These are phyloP conservation scores for Lymantria monacha DNA, from an alignment of 2,888 invertebrate genomes.

Conservation along the genomic window DNA sequence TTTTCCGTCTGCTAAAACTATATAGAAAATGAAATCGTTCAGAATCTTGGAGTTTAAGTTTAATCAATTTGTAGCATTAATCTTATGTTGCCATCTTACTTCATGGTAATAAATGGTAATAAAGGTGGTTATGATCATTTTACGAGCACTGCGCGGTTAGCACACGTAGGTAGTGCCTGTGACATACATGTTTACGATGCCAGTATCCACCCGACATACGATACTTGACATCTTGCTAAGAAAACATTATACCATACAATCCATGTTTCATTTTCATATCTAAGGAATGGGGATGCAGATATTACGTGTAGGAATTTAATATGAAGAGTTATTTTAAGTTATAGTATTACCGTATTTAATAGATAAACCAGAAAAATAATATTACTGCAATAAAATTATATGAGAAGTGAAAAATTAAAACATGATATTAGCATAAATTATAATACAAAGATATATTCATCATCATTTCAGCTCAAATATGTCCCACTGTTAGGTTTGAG, in stretches of 20 bases:
- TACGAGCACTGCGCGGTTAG: constrained; percentile 52
- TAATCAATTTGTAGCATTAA: constrained; percentile 39
- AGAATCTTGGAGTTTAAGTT: constrained; percentile 12
- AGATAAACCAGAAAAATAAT: too few relatives aligned
- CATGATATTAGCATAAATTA: too few relatives aligned
- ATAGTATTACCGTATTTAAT: too few relatives aligned
- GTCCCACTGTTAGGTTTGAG: too few relatives aligned
- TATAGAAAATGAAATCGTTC: too few relatives aligned
- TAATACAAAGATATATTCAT: too few relatives aligned
- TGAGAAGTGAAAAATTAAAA: too few relatives aligned
- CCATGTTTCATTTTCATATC: constrained; percentile 60
- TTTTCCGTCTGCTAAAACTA: too few relatives aligned
- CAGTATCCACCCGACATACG: constrained; percentile 63
- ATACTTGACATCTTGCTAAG: constrained; percentile 68
- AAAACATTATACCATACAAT: constrained; percentile 57
- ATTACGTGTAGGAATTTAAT: constrained; percentile 66
- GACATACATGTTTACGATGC: constrained; percentile 74
- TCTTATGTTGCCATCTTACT: constrained; percentile 36
- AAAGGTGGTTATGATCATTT: constrained; percentile 59
- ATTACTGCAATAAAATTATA: too few relatives aligned
- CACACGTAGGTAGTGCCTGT: constrained; percentile 64
- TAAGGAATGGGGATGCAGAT: constrained; percentile 64
- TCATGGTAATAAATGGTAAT: constrained; percentile 36
- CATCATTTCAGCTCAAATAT: too few relatives aligned
- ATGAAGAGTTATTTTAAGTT: background rate